Percentiles rank a stretch among this genome's conserved stretches.
phyloP scores from a whole-genome alignment of 2,888 invertebrate genomes.

The Aethes cnicana region DNA sequence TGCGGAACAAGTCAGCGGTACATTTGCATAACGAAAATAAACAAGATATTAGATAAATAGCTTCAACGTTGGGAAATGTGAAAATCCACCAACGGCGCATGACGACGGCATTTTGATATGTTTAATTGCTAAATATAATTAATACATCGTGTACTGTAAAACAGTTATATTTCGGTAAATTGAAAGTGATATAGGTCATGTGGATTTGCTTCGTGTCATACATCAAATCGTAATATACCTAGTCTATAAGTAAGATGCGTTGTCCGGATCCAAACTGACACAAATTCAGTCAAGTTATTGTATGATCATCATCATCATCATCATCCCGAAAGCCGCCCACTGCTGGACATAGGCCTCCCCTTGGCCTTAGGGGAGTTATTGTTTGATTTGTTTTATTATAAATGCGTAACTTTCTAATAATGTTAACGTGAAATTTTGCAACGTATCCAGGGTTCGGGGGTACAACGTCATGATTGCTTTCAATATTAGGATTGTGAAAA shows the following conservation, averaged over 20 bases:
- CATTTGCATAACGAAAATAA: constrained; percentile 48
- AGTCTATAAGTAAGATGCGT: too few relatives aligned
- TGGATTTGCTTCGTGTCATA: neutral
- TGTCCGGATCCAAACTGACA: too few relatives aligned
- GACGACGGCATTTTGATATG: constrained; percentile 69
- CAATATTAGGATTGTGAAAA: too few relatives aligned
- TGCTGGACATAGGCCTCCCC: too few relatives aligned
- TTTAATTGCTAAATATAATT: constrained; percentile 79
- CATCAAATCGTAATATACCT: too few relatives aligned
- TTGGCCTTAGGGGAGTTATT: too few relatives aligned
- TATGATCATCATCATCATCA: too few relatives aligned
- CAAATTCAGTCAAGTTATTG: too few relatives aligned
- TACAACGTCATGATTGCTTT: too few relatives aligned
- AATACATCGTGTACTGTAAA: constrained; percentile 57
- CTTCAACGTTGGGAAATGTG: constrained; percentile 52
- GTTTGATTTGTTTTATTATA: neutral
- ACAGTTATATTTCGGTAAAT: constrained; percentile 56
- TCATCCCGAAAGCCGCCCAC: too few relatives aligned
- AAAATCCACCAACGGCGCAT: constrained; percentile 67
- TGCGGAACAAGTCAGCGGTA: constrained; percentile 27
- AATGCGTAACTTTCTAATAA: neutral
- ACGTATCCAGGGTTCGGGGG: too few relatives aligned
- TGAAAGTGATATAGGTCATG: constrained; percentile 45
- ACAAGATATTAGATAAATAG: constrained; percentile 64
- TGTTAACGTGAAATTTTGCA: too few relatives aligned